Evolutionary conservation across 2,797 vertebrate species (phyloP).

Genomic region (Hozukius guyotensis): DNA sequence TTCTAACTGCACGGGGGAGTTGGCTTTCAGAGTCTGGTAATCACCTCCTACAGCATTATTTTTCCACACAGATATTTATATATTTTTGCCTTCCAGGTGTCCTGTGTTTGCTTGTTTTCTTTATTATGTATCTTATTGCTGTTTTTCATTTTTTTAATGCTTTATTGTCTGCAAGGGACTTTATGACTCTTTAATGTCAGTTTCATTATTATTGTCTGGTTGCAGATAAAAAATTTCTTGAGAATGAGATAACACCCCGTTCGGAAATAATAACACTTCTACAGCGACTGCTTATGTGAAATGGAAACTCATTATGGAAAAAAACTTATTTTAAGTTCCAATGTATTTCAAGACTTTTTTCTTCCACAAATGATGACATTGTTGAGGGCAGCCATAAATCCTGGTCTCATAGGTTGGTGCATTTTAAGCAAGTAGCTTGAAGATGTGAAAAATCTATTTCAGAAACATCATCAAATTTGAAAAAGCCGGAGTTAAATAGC

Average conservation of each 20-base stretch:
- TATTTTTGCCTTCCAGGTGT: background rate
- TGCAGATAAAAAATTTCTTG: conserved; percentile 1
- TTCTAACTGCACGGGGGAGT: background rate
- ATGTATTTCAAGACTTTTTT: conserved; percentile 1
- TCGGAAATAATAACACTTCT: background rate
- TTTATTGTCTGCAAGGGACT: conserved; percentile 1
- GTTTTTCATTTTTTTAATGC: conserved; percentile 2
- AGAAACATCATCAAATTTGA: background rate
- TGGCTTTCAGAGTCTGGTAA: background rate
- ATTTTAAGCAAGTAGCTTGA: conserved; percentile 10
- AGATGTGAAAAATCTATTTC: background rate
- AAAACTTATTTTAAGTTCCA: background rate
- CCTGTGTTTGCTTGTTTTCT: background rate
- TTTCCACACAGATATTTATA: background rate
- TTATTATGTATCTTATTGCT: background rate
- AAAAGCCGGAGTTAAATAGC: background rate
- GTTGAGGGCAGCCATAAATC: background rate
- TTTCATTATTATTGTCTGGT: conserved; percentile 24
- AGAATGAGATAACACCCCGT: conserved; percentile 2
- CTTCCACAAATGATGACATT: background rate
- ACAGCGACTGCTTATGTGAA: background rate
- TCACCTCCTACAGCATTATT: background rate
- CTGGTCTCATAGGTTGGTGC: background rate
- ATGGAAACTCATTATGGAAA: conserved; percentile 13
- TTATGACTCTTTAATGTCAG: conserved; percentile 17